phyloP scores from a whole-genome alignment of 2,888 invertebrate genomes.

The Tetranychus truncatus region DNA sequence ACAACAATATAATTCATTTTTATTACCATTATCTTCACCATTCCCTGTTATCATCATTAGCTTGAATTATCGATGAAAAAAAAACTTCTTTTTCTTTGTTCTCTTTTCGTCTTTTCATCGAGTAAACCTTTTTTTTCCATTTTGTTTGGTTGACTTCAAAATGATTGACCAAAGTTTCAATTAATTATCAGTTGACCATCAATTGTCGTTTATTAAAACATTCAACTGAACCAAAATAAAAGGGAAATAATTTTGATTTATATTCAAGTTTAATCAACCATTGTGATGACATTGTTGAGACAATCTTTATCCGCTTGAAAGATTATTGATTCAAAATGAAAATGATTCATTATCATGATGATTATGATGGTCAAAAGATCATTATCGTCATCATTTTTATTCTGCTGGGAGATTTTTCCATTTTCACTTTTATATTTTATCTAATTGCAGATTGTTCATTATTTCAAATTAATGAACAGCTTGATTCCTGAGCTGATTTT shows the following conservation, averaged over 20 bases:
- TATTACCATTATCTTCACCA: too few species aligned
- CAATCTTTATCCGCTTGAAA: background rate
- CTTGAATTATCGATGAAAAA: too few species aligned
- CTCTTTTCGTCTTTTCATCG: too few species aligned
- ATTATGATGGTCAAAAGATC: background rate
- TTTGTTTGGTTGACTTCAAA: background rate
- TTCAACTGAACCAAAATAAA: too few species aligned
- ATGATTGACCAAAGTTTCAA: background rate
- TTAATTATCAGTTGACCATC: background rate
- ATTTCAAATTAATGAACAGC: too few species aligned
- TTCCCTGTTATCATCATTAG: too few species aligned
- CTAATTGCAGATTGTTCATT: too few species aligned
- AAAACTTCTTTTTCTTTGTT: too few species aligned
- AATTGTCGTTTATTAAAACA: background rate
- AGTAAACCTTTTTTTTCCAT: too few species aligned
- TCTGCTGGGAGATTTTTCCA: background rate
- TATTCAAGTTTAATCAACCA: background rate
- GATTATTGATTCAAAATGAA: background rate
- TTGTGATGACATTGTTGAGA: background rate
- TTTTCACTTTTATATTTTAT: too few species aligned
- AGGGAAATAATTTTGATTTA: background rate
- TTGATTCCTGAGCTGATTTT: too few species aligned
- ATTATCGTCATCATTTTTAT: background rate
- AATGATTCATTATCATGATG: background rate
- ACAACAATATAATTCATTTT: too few species aligned